Evolutionary conservation across 2,888 invertebrate genomes (phyloP), one percentile per base, ranked within the genome.

Genomic region (Drosophila kambysellisi): DNA sequence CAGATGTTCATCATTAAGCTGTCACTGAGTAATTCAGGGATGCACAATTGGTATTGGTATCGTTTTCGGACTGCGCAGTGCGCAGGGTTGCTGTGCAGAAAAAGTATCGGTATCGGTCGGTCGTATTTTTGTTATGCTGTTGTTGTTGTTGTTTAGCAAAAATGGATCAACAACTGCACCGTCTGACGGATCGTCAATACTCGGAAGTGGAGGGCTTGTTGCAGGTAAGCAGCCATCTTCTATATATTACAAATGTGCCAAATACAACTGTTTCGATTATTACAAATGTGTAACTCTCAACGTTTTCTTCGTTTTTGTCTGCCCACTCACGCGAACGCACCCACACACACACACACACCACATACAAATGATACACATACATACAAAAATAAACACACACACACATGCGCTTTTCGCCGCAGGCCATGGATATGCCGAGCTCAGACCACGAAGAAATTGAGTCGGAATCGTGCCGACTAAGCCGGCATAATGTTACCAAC

Each of bases 351-450:
- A 81, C 78, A 82, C 81, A 41, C 43, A 56, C 48, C 50, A 62
- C 62, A 62, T 43, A 67, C 46, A 50, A 57, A 72, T 60, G 30
- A 52, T 43, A 68, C 35, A 46, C 35, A 61, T 58, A 74, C 51
- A 61, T 54, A 69, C 60, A 69, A 54, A 74, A 51, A 65, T 51
- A 77, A 51, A 70, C 66, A 65, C 58, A 50, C 35, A 61, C 41
- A 65, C 54, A 64, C 46, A 50, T 60, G 48, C 60, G 33, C 51
- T 58, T 54, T 46, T 67, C 53, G 67, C 68, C 75, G 57, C 83
- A 84, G 84, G 82, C 88, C 41, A 85, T 89, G 85, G 85, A 85
- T 56, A 88, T 88, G 85, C 90, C 85, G 75, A 89, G 88, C 56
- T 83, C 78, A 58, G 81, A 81, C 74, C 84, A 87, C 71, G 83